Evolutionary conservation across 2,113 vertebrate species (phyloP).

Genomic region (Boulengeromyrus knoepffleri): DNA sequence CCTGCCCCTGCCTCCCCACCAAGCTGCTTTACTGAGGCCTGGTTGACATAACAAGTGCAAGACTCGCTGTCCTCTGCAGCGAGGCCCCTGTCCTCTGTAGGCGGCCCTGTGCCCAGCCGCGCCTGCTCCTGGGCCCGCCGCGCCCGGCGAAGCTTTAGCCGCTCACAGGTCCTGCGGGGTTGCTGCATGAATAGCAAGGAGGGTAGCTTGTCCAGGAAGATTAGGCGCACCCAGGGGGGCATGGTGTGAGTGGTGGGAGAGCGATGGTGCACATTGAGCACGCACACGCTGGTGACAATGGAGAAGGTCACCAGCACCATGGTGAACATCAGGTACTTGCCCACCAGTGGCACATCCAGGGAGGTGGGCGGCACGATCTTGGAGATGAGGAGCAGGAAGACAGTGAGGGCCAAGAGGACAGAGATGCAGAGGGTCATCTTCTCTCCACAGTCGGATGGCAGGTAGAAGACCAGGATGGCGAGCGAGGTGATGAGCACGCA

Average conservation of each 20-base stretch:
- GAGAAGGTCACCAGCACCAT: constrained; percentile 75
- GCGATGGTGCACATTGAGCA: constrained; percentile 70
- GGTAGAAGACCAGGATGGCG: constrained; percentile 70
- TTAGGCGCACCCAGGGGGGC: constrained; percentile 64
- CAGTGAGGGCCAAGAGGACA: constrained; percentile 64
- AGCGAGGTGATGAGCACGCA: constrained; percentile 68
- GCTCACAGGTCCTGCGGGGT: constrained; percentile 58
- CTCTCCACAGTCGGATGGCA: constrained; percentile 66
- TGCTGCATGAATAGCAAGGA: constrained; percentile 68
- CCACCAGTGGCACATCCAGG: constrained; percentile 65
- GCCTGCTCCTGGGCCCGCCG: constrained; percentile 43
- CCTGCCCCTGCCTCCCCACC: constrained; percentile 12
- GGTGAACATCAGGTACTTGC: constrained; percentile 75
- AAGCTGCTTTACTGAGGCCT: constrained; percentile 37
- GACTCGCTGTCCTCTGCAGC: not conserved
- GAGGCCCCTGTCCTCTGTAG: not conserved
- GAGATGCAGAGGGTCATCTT: constrained; percentile 74
- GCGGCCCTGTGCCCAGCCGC: not conserved
- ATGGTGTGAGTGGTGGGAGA: constrained; percentile 71
- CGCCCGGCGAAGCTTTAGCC: constrained; percentile 58
- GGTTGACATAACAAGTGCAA: constrained; percentile 61
- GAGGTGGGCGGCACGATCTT: constrained; percentile 72
- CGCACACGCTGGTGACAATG: constrained; percentile 69
- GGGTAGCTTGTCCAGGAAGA: constrained; percentile 67
- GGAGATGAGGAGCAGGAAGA: constrained; percentile 71